A percentile compares a stretch with the other conserved stretches of the same genome.
phyloP scores from a whole-genome alignment of 1,140 invertebrate species.

The Theocolax elegans region DNA sequence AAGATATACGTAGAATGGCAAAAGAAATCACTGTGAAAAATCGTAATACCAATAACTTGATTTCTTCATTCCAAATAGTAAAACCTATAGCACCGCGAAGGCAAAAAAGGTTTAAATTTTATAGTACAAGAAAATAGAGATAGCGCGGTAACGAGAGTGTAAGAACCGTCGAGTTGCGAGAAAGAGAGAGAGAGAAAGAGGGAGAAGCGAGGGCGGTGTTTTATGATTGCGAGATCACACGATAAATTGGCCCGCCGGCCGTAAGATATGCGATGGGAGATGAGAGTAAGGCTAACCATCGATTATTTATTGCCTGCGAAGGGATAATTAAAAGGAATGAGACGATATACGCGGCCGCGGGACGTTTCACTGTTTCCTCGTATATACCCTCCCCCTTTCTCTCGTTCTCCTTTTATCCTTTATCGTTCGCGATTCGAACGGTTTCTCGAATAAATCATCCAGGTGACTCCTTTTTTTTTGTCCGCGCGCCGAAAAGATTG shows the following conservation, averaged over 20 bases:
- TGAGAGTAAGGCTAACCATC: slow-evolving; percentile 30
- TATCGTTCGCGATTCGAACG: background rate
- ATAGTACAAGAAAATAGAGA: background rate
- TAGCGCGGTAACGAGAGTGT: background rate
- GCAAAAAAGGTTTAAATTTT: no score
- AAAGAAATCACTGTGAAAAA: no score
- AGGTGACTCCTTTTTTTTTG: slow-evolving; percentile 1
- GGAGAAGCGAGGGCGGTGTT: slow-evolving; percentile 34
- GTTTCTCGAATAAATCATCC: slow-evolving; percentile 24
- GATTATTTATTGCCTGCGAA: slow-evolving; percentile 42
- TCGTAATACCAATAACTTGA: no score
- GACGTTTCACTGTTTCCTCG: background rate
- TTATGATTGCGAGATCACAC: slow-evolving; percentile 34
- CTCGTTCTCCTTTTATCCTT: background rate
- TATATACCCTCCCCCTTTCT: background rate
- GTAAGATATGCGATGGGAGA: slow-evolving; percentile 30
- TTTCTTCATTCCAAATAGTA: no score
- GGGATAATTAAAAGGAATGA: slow-evolving; percentile 38
- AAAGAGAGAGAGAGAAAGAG: slow-evolving; percentile 40
- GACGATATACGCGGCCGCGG: background rate
- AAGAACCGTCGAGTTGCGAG: background rate
- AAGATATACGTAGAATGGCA: no score
- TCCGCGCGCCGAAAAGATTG: background rate
- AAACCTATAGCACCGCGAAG: no score
- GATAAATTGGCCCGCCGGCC: slow-evolving; percentile 37